A percentile compares a stretch with the other conserved stretches of the same genome.
phyloP scores from a whole-genome alignment of 2,888 invertebrate species.

The Polyommatus iphigenia region DNA sequence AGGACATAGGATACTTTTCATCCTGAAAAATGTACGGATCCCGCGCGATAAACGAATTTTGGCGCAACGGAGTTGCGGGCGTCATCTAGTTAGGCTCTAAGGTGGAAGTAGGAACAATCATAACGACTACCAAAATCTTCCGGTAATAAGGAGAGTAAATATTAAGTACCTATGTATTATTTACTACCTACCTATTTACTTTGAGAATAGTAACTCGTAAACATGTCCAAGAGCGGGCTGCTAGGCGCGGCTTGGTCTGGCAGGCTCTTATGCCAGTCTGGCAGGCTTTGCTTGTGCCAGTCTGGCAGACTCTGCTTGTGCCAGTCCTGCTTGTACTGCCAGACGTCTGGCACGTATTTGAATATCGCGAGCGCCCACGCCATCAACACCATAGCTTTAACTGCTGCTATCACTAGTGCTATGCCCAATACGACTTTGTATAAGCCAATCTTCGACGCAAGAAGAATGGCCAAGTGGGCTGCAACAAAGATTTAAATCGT shows the following conservation, averaged over 20 bases:
- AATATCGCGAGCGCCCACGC: slow-evolving; percentile 63
- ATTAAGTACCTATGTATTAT: no score
- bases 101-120: no score
- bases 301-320: slow-evolving; percentile 1
- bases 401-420: slow-evolving; percentile 53
- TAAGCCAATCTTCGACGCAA: slow-evolving; percentile 66
- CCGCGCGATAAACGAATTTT: no score
- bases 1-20: no score
- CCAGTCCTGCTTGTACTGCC: slow-evolving; percentile 48
- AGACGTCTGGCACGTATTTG: slow-evolving; percentile 62
- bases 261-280: not conserved
- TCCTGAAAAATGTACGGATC: no score
- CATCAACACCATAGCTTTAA: slow-evolving; percentile 63
- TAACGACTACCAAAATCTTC: no score
- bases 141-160: no score
- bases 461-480: slow-evolving; percentile 64
- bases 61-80: no score
- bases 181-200: slow-evolving; percentile 17
- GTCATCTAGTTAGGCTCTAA: no score
- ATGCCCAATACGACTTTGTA: slow-evolving; percentile 65
- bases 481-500: slow-evolving; percentile 58
- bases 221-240: slow-evolving; percentile 42
- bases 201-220: slow-evolving; percentile 41
- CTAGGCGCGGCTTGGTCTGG: slow-evolving; percentile 33
- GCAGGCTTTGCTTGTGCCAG: not conserved